These are phyloP conservation scores for Platycercus adscitus DNA, from an alignment of 2,113 vertebrate genomes.

Conservation along the genomic window DNA sequence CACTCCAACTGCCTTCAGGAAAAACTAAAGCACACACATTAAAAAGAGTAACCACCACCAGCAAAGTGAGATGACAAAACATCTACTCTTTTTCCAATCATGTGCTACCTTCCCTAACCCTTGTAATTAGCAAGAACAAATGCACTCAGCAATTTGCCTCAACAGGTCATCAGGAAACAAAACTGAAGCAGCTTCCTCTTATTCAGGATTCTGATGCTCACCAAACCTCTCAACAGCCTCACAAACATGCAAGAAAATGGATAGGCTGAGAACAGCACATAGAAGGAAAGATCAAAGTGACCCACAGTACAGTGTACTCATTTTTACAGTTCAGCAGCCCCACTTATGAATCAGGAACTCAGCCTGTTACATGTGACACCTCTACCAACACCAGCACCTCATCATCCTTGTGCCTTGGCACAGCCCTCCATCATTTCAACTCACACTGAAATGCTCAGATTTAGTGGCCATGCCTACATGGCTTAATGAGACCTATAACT, in stretches of 20 bases:
- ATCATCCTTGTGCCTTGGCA: neutral
- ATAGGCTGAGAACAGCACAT: fast-evolving
- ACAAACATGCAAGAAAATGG: neutral
- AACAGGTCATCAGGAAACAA: neutral
- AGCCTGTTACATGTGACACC: fast-evolving
- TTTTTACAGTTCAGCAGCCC: neutral
- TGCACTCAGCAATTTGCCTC: neutral
- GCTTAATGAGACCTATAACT: neutral
- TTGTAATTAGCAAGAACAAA: neutral
- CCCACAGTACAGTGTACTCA: neutral
- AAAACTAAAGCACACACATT: neutral
- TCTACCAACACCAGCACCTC: neutral
- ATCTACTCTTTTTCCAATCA: neutral
- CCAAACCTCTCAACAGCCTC: neutral
- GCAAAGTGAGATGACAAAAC: neutral
- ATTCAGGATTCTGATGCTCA: neutral
- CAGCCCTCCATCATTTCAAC: neutral
- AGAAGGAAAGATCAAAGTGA: neutral
- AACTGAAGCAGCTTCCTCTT: neutral
- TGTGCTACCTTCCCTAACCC: neutral
- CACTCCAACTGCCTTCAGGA: neutral
- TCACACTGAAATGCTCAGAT: neutral
- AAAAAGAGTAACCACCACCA: neutral
- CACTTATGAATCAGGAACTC: fast-evolving
- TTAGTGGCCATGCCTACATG: neutral